A percentile compares a stretch with the other conserved stretches of the same genome.
Evolutionary conservation across 2,888 invertebrate genomes (phyloP).

Genomic region (Gastrophysa polygoni): DNA sequence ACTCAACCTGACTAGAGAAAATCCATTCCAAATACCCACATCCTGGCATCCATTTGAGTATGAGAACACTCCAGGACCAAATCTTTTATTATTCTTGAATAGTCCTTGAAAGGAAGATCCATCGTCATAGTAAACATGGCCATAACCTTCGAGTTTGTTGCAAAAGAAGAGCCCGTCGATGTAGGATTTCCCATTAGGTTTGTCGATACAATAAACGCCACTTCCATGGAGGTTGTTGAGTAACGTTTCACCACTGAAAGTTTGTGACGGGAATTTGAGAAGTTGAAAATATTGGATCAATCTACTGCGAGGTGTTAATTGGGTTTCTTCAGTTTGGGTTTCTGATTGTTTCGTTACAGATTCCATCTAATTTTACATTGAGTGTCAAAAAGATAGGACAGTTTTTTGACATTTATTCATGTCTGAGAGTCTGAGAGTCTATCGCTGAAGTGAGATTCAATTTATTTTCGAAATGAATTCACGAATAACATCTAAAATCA

Average conservation of each 20-base stretch:
- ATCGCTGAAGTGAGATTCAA: no score
- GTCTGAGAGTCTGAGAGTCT: no score
- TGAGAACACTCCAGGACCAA: constrained; percentile 64
- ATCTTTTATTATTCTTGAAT: constrained; percentile 61
- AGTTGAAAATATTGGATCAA: background rate
- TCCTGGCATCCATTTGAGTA: constrained; percentile 58
- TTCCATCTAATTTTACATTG: background rate
- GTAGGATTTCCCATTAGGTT: constrained; percentile 52
- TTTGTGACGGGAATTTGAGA: constrained; percentile 45
- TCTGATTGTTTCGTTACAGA: background rate
- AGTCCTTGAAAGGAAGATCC: constrained; percentile 61
- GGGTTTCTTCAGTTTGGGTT: background rate
- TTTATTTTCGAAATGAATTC: no score
- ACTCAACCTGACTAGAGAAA: constrained; percentile 58
- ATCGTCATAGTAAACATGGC: constrained; percentile 60
- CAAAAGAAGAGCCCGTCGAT: constrained; percentile 51
- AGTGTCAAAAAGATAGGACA: background rate
- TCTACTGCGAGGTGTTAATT: background rate
- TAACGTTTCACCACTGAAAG: constrained; percentile 58
- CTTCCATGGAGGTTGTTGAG: constrained; percentile 61
- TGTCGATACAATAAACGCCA: constrained; percentile 56
- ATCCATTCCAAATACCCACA: constrained; percentile 64
- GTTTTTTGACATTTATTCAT: no score
- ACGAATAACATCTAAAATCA: no score
- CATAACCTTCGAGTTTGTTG: constrained; percentile 62